These are phyloP conservation scores for Odocoileus hemionus DNA, from an alignment of 2,113 vertebrate species.

Conservation along the genomic window DNA sequence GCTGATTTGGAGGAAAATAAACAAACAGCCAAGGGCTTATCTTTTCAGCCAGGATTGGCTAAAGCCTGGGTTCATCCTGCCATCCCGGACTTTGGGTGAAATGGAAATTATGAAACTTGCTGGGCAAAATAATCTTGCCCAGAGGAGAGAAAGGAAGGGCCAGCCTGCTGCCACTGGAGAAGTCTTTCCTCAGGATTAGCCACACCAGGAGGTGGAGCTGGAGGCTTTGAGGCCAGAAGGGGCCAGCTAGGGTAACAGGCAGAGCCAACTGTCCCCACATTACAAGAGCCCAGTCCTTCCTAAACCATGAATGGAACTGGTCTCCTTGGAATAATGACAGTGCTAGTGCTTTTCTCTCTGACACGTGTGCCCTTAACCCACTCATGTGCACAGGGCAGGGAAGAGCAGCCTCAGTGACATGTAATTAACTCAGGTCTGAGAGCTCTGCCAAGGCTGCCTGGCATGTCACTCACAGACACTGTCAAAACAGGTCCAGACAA, in stretches of 20 bases:
- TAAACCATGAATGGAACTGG: background rate
- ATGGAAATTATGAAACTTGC: background rate
- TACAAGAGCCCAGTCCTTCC: background rate
- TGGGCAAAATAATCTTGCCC: background rate
- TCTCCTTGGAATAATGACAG: background rate
- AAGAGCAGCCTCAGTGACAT: background rate
- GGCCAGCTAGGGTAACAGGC: background rate
- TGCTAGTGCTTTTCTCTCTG: background rate
- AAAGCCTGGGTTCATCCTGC: background rate
- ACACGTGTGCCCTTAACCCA: background rate
- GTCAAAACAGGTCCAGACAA: background rate
- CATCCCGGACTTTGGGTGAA: background rate
- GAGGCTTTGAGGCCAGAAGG: background rate
- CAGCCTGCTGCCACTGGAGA: background rate
- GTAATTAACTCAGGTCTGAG: background rate
- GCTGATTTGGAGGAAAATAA: conserved; percentile 14
- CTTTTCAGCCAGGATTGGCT: background rate
- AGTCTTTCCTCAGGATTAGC: background rate
- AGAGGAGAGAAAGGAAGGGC: background rate
- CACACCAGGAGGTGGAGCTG: background rate
- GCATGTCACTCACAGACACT: background rate
- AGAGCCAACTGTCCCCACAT: background rate
- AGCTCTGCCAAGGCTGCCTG: background rate
- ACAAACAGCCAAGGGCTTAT: background rate
- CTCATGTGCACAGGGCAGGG: background rate